Base-by-base conservation (phyloP, 1,140 invertebrate genomes). In the Pissodes strobi region DNA sequence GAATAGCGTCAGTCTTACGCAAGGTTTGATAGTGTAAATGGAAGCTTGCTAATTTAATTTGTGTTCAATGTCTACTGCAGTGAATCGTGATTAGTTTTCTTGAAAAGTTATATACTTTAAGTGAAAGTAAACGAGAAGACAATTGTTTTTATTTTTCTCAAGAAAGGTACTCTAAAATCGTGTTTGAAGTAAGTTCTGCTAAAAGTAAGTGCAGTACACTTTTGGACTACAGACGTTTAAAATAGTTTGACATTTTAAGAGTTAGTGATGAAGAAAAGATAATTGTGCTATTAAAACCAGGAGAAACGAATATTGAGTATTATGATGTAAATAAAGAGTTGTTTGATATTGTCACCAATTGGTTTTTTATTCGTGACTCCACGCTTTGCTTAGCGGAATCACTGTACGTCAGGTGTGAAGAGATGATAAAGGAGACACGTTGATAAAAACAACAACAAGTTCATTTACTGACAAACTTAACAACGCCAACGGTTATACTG, bases 311-410 rank as follows among this genome's bases (percentile, higher is more conserved):
- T 38, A 64, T 74, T 25, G n/a, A 69, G 58, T 75, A 71, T 66
- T 76, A 72, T 63, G 71, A 71, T 59, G 66, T 55, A 17, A 59
- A 69, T 63, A 68, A 74, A 21, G 71, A 75, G 30, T 64, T 76
- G 22, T 77, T 70, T 49, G 60, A n/a, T n/a, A n/a, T n/a, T n/a
- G n/a, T n/a, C n/a, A n/a, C n/a, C n/a, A n/a, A n/a, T n/a, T n/a
- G n/a, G n/a, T n/a, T n/a, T n/a, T n/a, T n/a, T n/a, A n/a, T n/a
- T n/a, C n/a, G n/a, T n/a, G n/a, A n/a, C n/a, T n/a, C n/a, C n/a
- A n/a, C n/a, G n/a, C n/a, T n/a, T n/a, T n/a, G n/a, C n/a, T n/a
- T n/a, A n/a, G n/a, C n/a, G n/a, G n/a, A n/a, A n/a, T n/a, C n/a
- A n/a, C n/a, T n/a, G n/a, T n/a, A n/a, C n/a, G n/a, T n/a, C n/a